Base-by-base conservation (phyloP, 2,888 invertebrate species). In the Latrodectus elegans region DNA sequence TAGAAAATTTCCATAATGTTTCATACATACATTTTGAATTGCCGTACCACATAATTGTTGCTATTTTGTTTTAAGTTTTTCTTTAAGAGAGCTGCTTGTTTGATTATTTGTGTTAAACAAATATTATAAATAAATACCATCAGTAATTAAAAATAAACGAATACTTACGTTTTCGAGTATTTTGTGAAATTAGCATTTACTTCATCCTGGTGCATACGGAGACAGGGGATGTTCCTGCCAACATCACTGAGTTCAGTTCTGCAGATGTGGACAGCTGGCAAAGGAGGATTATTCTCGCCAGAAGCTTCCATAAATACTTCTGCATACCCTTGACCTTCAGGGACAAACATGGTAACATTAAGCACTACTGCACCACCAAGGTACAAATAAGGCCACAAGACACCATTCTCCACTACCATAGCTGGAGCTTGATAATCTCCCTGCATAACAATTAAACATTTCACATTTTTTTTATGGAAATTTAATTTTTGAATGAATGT, bases 161-260 rank as follows among this genome's bases (percentile, higher is more conserved):
- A 52, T 49, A 49, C 89, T 84, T 60, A 89, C 89, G 87, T 84
- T 74, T 88, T 88, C 12, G 84, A 80, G 52, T 90, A 89, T 26
- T 82, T 81, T 12, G 89, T 90, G 26, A 79, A 78, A 22, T 90
- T 88, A 22, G 89, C 78, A 52, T 90, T 90, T 1, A 90, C 88
- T 74, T 86, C 88, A 22, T 84, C 87, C 26, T 79, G 85, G 67
- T 89, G 89, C 75, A 86, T 88, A 17, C 85, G 82, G 14, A 89
- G 67, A 82, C 90, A 90, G n/a, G 90, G 90, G 11, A 90, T 73
- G 15, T 89, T 88, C 12, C 87, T 78, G n/a, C 89, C 89, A 4
- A 90, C 89, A 67, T 89, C 82, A 72, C 84, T 85, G 1, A 90
- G 53, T 67, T 89, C 83, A 12, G 90, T 68, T 22, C 88, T 73